These are phyloP conservation scores for Ophion ventricosus DNA, from an alignment of 2,888 invertebrate genomes.

Conservation along the genomic window DNA sequence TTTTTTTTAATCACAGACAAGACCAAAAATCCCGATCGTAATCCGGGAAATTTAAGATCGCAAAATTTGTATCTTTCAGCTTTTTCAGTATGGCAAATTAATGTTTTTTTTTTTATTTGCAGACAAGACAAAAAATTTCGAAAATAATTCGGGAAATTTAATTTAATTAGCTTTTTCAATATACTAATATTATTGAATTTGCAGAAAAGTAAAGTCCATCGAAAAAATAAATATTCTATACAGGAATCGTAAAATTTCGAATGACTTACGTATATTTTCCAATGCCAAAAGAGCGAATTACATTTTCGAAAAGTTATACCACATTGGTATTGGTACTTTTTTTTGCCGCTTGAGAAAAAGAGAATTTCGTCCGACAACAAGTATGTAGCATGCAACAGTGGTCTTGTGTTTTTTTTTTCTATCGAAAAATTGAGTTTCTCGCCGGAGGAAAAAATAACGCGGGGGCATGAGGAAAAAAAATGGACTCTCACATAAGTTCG, in stretches of 20 bases:
- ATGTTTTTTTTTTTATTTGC: not conserved
- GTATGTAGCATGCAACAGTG: not conserved
- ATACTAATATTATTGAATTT: too few relatives aligned
- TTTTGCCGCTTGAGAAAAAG: not conserved
- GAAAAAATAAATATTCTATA: too few relatives aligned
- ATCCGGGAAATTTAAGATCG: too few relatives aligned
- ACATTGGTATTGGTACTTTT: not conserved
- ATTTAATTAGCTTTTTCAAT: not conserved
- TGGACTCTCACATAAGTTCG: slow-evolving; percentile 57
- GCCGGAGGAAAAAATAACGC: slow-evolving; percentile 13
- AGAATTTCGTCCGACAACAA: not conserved
- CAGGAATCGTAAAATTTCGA: not conserved
- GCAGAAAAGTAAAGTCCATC: too few relatives aligned
- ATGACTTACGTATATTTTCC: not conserved
- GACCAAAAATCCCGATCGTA: too few relatives aligned
- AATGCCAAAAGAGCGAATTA: not conserved
- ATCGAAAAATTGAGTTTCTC: not conserved
- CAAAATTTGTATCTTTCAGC: too few relatives aligned
- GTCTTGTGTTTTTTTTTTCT: not conserved
- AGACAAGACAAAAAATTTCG: not conserved
- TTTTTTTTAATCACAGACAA: not conserved
- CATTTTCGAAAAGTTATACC: not conserved
- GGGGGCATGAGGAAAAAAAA: slow-evolving; percentile 1
- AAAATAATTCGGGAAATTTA: not conserved
- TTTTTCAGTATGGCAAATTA: not conserved